Percentiles rank a stretch among this genome's conserved stretches.
phyloP scores from a whole-genome alignment of 2,888 invertebrate species.

The Aleiodes leptofemur region DNA sequence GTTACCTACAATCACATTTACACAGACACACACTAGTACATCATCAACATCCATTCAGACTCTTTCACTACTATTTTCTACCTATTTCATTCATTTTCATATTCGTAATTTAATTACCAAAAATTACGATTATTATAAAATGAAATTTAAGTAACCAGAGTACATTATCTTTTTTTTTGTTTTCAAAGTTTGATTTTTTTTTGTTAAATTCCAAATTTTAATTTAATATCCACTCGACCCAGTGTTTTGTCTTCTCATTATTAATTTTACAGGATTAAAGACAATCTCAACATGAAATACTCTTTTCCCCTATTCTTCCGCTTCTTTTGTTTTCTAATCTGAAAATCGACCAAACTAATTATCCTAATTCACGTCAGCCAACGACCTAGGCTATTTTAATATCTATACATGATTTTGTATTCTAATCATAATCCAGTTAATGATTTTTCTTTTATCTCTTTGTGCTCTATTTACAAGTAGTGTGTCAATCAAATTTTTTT shows the following conservation, averaged over 20 bases:
- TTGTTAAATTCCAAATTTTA: not conserved
- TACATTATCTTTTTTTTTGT: conserved; percentile 1
- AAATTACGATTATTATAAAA: conserved; percentile 24
- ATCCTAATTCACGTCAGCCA: conserved; percentile 54
- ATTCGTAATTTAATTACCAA: not conserved
- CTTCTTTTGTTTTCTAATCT: not conserved
- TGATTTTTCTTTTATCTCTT: conserved; percentile 49
- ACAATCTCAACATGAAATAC: conserved; percentile 19
- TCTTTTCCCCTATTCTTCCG: conserved; percentile 1
- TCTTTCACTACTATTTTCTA: conserved; percentile 12
- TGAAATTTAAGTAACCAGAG: conserved; percentile 24
- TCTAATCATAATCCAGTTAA: conserved; percentile 10
- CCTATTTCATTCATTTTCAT: not conserved
- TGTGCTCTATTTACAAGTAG: conserved; percentile 70
- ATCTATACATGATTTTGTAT: conserved; percentile 15
- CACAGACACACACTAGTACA: conserved; percentile 42
- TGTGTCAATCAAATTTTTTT: conserved; percentile 54
- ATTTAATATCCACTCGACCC: conserved; percentile 27
- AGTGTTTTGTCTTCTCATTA: conserved; percentile 14
- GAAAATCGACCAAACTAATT: conserved; percentile 19
- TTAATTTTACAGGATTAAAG: not conserved
- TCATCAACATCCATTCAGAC: conserved; percentile 19
- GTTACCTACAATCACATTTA: conserved; percentile 30
- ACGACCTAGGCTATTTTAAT: conserved; percentile 59
- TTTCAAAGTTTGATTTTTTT: conserved; percentile 7